Conservation (phyloP, 1,140 invertebrate genomes). For the Teleopsis dalmanni region DNA sequence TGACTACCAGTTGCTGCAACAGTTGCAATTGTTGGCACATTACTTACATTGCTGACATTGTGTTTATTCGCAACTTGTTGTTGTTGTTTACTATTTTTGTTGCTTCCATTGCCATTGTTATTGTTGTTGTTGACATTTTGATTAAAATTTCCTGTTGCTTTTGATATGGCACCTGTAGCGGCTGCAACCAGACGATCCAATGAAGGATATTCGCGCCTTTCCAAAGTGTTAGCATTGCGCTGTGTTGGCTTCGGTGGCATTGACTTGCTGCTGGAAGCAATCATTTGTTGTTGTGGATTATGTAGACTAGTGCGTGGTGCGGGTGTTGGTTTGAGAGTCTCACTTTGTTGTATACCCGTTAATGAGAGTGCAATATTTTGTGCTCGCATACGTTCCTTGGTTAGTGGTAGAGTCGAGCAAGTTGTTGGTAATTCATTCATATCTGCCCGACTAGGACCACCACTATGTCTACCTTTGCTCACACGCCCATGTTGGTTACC, state of each 20-base stretch:
- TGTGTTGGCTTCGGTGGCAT: conserved; percentile 9
- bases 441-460: conserved; percentile 18
- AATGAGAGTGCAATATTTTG: not conserved
- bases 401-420: conserved; percentile 31
- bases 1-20: not conserved
- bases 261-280: conserved; percentile 6
- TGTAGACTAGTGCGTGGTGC: conserved; percentile 29
- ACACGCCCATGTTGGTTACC: not conserved
- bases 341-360: not conserved
- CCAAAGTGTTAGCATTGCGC: conserved; percentile 10
- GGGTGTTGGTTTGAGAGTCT: conserved; percentile 27
- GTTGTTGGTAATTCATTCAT: conserved; percentile 5
- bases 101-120: not conserved
- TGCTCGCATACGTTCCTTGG: conserved; percentile 22
- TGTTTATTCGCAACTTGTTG: not conserved
- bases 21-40: too few species aligned
- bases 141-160: conserved; percentile 4
- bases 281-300: conserved; percentile 11
- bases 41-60: not conserved
- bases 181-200: conserved; percentile 30
- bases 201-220: conserved; percentile 30
- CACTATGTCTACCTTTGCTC: conserved; percentile 2
- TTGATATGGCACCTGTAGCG: conserved; percentile 36
- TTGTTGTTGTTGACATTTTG: not conserved
- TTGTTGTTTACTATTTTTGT: not conserved